Evolutionary conservation across 2,797 vertebrate genomes (phyloP), one percentile per base, ranked within the genome.

Genomic region (Atherinosoma microstoma): DNA sequence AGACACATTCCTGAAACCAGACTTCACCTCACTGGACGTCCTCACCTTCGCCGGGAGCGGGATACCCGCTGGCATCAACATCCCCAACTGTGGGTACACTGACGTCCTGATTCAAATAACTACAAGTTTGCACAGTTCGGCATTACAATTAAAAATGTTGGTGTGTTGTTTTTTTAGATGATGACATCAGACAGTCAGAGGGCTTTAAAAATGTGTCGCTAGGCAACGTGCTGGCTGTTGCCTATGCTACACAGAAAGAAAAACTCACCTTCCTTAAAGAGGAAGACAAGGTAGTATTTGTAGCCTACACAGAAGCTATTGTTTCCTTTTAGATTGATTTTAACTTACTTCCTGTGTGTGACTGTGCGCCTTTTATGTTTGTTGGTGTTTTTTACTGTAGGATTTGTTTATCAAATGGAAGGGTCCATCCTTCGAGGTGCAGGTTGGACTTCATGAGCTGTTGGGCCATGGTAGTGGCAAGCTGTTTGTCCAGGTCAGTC

Each of bases 131-230:
- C 9, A 42, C 24, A 10, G 7, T 58, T 59, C 18, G 32, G 3
- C 29, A 34, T 2, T 0, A 12, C 20, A 15, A 36, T 18, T 32
- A 1, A 29, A 11, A 59, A 0, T 20, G 1, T 70, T 16, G 65
- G 7, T 54, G 8, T 81, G 5, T 77, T 34, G 2, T 78, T 3
- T 59, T 38, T 76, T 9, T 64, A 98, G 97, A 98, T 34, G 97
- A 98, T 8, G 96, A 97, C 84, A 95, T 98, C 84, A 94, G 97
- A 75, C 97, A 98, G 87, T 96, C 95, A 0, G 96, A 97, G 69
- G 97, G 97, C 75, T 98, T 98, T 86, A 98, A 98, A 91, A 98
- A 98, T 0, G 97, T 98, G 77, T 98, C 97, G 0, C 89, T 98
- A 22, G 97, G 97, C 10, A 98, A 98, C 0, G 97, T 98, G 69